Conservation (phyloP, 2,797 vertebrate species). For the Champsocephalus gunnari region DNA sequence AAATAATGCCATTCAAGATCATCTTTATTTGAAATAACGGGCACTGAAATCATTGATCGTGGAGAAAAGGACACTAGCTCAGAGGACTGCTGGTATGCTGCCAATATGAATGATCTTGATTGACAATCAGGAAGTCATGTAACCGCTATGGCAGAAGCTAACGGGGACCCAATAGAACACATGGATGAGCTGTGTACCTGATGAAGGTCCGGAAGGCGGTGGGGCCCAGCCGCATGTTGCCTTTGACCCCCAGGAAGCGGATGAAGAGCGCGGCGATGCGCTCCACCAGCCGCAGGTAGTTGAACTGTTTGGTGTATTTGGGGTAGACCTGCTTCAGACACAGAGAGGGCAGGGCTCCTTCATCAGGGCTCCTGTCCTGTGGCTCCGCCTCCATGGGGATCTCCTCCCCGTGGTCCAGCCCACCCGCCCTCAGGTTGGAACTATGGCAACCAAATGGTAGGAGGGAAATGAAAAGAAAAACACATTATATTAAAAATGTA, state of each 20-base stretch:
- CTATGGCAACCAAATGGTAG: constrained; percentile 60
- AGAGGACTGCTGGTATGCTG: no score
- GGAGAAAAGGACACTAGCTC: no score
- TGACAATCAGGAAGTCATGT: neutral
- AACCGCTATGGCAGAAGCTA: neutral
- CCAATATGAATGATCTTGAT: no score
- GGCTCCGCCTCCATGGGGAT: constrained; percentile 51
- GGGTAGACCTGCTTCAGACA: constrained; percentile 97
- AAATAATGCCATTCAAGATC: no score
- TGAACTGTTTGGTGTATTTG: constrained; percentile 94
- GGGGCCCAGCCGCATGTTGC: constrained; percentile 92
- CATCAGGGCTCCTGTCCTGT: constrained; percentile 39
- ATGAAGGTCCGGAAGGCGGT: constrained; percentile 96
- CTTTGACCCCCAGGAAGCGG: constrained; percentile 95
- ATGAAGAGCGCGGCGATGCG: constrained; percentile 91
- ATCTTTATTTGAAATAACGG: no score
- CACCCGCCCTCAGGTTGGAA: constrained; percentile 51
- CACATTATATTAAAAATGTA: neutral
- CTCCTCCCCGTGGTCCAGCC: constrained; percentile 65
- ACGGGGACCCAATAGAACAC: neutral
- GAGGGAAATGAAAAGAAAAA: neutral
- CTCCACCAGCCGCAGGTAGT: constrained; percentile 91
- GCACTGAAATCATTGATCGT: no score
- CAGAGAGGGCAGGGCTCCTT: constrained; percentile 82
- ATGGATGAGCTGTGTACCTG: constrained; percentile 78